These are phyloP conservation scores for Mactromeris polynyma DNA, from an alignment of 2,888 invertebrate genomes.

Conservation along the genomic window DNA sequence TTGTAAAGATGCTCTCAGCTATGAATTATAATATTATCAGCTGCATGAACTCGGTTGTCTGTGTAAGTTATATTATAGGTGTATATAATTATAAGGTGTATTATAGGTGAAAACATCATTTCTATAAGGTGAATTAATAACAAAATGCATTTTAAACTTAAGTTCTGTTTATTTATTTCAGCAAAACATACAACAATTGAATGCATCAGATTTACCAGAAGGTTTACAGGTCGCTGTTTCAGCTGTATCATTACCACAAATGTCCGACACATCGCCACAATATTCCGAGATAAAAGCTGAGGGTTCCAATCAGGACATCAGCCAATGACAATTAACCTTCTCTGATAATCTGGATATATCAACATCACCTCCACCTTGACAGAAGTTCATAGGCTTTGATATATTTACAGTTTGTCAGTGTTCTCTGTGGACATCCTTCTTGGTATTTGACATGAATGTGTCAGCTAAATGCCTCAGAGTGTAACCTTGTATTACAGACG, in stretches of 20 bases:
- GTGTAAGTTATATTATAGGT: too few relatives aligned
- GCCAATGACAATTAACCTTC: slow-evolving; percentile 43
- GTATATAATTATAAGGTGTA: too few relatives aligned
- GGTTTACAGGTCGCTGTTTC: slow-evolving; percentile 73
- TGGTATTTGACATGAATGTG: too few relatives aligned
- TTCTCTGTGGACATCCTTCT: not conserved
- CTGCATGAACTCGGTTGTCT: too few relatives aligned
- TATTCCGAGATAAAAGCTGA: slow-evolving; percentile 23
- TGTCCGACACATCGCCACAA: slow-evolving; percentile 49
- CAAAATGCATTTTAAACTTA: not conserved
- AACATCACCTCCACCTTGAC: not conserved
- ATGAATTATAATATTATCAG: too few relatives aligned
- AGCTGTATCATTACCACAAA: slow-evolving; percentile 68
- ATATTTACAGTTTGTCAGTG: not conserved
- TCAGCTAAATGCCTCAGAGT: too few relatives aligned
- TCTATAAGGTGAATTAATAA: too few relatives aligned
- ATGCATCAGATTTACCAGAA: slow-evolving; percentile 69
- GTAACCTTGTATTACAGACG: too few relatives aligned
- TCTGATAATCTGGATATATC: slow-evolving; percentile 28
- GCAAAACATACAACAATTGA: slow-evolving; percentile 62
- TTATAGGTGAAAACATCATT: too few relatives aligned
- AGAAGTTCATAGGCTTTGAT: not conserved
- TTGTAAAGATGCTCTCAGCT: too few relatives aligned
- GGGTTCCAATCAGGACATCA: not conserved
- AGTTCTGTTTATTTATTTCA: slow-evolving; percentile 24